Evolutionary conservation across 2,113 vertebrate genomes (phyloP).

Genomic region (Campylomormyrus tamandua): DNA sequence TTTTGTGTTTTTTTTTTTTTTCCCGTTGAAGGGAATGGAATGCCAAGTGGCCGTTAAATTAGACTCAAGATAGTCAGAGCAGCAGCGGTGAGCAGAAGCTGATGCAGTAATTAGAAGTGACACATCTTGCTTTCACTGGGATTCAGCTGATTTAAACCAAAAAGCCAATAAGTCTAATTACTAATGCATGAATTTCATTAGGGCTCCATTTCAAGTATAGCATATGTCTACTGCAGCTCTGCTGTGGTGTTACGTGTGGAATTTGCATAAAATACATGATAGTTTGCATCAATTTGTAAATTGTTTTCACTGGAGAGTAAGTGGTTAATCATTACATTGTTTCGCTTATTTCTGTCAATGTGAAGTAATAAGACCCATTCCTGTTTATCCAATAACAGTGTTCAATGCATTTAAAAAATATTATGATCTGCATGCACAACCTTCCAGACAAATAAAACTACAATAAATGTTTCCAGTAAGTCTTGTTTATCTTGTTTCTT

Average conservation of each 20-base stretch:
- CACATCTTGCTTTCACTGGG: neutral
- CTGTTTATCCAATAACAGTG: neutral
- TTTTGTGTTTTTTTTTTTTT: neutral
- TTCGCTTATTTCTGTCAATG: neutral
- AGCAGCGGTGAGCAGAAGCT: neutral
- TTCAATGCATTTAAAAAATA: neutral
- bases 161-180: constrained; percentile 5
- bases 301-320: neutral
- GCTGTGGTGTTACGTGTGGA: neutral
- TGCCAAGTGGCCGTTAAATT: neutral
- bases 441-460: neutral
- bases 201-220: neutral
- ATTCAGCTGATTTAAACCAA: constrained; percentile 3
- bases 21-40: neutral
- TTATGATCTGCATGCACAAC: neutral
- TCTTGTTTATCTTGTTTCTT: neutral
- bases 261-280: neutral
- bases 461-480: neutral
- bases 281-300: neutral
- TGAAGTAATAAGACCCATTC: neutral
- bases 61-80: neutral
- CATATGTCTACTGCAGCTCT: neutral
- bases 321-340: neutral
- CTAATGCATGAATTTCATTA: constrained; percentile 14
- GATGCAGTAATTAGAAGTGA: neutral